Evolutionary conservation across 2,888 invertebrate species (phyloP).

Genomic region (Phasia obesa): DNA sequence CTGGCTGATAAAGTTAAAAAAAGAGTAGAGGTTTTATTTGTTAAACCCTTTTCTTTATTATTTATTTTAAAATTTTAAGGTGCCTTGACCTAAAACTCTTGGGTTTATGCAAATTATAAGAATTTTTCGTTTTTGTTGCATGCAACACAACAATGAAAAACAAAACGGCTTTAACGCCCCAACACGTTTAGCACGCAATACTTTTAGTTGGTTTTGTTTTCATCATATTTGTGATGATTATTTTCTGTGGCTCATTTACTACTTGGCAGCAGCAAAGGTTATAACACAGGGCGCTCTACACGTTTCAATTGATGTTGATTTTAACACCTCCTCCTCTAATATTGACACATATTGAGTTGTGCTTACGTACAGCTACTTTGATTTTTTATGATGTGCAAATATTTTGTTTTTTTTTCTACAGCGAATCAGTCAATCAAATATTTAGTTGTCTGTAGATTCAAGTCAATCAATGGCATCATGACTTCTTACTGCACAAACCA

Average conservation of each 20-base stretch:
- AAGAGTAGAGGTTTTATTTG: constrained; percentile 13
- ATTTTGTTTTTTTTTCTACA: too few relatives aligned
- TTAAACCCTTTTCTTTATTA: constrained; percentile 36
- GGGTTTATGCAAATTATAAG: constrained; percentile 58
- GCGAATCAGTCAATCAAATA: constrained; percentile 58
- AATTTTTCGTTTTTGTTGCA: constrained; percentile 40
- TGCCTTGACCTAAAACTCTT: constrained; percentile 63
- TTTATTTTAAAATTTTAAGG: constrained; percentile 30
- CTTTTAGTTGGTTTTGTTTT: constrained; percentile 62
- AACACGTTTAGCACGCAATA: constrained; percentile 70
- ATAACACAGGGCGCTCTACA: constrained; percentile 67
- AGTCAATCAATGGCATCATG: constrained; percentile 40
- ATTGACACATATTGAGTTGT: constrained; percentile 70
- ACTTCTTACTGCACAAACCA: constrained; percentile 37
- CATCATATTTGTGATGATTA: constrained; percentile 51
- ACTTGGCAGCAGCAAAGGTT: constrained; percentile 44
- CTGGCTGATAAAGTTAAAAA: constrained; percentile 28
- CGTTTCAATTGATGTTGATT: constrained; percentile 72
- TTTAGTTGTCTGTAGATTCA: constrained; percentile 11
- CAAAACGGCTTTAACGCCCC: constrained; percentile 53
- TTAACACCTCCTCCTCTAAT: constrained; percentile 68
- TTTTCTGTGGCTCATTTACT: constrained; percentile 50
- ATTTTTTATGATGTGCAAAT: constrained; percentile 39
- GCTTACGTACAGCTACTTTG: constrained; percentile 49
- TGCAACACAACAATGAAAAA: constrained; percentile 20